These are phyloP conservation scores for Heterocephalus glaber DNA, from an alignment of 2,113 vertebrate species.

Conservation along the genomic window DNA sequence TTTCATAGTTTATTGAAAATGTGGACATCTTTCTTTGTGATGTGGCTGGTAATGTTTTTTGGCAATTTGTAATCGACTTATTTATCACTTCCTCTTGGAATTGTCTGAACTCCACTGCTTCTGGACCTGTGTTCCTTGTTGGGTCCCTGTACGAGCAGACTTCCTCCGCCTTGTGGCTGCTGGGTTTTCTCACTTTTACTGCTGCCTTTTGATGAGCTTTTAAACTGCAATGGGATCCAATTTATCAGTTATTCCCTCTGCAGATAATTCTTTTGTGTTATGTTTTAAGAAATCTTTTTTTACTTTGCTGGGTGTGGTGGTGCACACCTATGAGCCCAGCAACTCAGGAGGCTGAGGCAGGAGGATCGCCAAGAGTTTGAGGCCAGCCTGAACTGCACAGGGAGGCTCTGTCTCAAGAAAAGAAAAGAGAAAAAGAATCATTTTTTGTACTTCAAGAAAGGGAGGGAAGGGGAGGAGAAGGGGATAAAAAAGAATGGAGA, in stretches of 20 bases:
- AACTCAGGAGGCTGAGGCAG: neutral
- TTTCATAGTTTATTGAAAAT: neutral
- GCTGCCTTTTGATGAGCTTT: neutral
- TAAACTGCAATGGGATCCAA: neutral
- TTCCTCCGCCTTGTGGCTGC: neutral
- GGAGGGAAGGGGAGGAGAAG: neutral
- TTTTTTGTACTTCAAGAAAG: neutral
- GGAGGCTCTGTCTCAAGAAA: neutral
- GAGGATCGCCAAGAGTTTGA: neutral
- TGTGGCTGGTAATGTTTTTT: neutral
- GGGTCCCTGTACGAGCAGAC: accelerated
- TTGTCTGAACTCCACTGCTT: neutral
- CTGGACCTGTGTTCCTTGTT: neutral
- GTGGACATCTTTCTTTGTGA: neutral
- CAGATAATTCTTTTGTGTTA: neutral
- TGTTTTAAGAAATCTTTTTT: neutral
- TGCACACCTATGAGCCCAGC: neutral
- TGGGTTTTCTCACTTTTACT: neutral
- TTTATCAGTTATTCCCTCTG: neutral
- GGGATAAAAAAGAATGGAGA: neutral
- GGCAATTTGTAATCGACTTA: neutral
- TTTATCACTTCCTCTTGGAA: neutral
- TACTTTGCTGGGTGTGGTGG: neutral
- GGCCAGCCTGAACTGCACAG: neutral
- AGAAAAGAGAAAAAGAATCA: neutral